A percentile compares a stretch with the other conserved stretches of the same genome.
These are phyloP conservation scores for Tribolium madens DNA, from an alignment of 1,140 invertebrate genomes.

Conservation along the genomic window DNA sequence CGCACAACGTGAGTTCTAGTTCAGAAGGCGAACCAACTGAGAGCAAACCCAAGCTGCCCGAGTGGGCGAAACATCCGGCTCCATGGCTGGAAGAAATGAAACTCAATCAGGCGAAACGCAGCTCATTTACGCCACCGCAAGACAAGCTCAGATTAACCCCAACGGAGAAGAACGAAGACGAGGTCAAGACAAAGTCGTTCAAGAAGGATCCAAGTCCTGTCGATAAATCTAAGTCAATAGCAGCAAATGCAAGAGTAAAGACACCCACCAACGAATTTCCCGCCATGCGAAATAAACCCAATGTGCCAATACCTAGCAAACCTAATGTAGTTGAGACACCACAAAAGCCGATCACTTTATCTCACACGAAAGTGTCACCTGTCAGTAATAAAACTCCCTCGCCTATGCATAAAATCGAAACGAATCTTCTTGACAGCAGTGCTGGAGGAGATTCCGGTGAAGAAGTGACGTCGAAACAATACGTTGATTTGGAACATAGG, in stretches of 20 bases:
- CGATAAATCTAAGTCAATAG: conserved; percentile 48
- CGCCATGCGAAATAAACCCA: conserved; percentile 52
- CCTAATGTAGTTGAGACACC: conserved; percentile 7
- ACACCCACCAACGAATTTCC: conserved; percentile 60
- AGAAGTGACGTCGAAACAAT: conserved; percentile 51
- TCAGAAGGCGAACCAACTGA: conserved; percentile 66
- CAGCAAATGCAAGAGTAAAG: conserved; percentile 49
- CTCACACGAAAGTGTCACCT: conserved; percentile 40
- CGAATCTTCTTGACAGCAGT: not conserved
- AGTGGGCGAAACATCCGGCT: conserved; percentile 74
- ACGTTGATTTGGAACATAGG: conserved; percentile 65
- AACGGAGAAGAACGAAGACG: conserved; percentile 38
- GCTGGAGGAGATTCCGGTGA: not conserved
- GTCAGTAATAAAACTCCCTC: conserved; percentile 37
- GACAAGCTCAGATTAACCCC: conserved; percentile 50
- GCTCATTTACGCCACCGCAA: conserved; percentile 66
- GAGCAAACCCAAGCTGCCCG: conserved; percentile 68
- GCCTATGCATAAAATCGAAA: conserved; percentile 24
- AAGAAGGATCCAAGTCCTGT: conserved; percentile 47
- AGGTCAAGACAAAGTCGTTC: conserved; percentile 49
- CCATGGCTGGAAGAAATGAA: conserved; percentile 79
- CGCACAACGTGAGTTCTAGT: conserved; percentile 44
- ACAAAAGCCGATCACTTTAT: conserved; percentile 5
- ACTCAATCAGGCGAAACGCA: conserved; percentile 74
- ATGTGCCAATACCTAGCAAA: conserved; percentile 43